Base-by-base conservation (phyloP, 2,888 invertebrate genomes). In the Dioctria linearis region DNA sequence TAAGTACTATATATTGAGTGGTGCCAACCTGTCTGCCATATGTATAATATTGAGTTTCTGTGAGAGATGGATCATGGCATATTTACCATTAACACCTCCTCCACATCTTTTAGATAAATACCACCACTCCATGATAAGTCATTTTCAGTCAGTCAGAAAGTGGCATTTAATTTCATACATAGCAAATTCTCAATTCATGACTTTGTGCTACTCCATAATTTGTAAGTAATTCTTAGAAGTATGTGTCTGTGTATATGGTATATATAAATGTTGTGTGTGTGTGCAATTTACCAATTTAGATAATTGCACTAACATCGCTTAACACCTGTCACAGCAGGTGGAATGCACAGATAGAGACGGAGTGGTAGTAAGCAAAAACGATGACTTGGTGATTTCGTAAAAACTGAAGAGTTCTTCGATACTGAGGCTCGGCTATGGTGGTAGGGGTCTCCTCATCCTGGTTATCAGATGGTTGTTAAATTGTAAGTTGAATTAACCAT, bases 401-500 rank as follows among this genome's bases (percentile, higher is more conserved):
- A 54, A 8, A 4, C 11, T 2, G 54, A 54, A 54, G 54, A 54
- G 54, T 54, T 54, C 11, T 4, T n/a, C 11, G 54, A 11, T 25
- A 1, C 6, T 54, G 6, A 54, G 54, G 54, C 11, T 8, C 11
- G 54, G 54, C 54, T 25, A 25, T 25, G 25, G 25, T 25, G 25
- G 25, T 25, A n/a, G n/a, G 25, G 25, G 25, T 25, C 25, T 25
- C 25, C 25, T n/a, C n/a, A n/a, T 5, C 54, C 54, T 54, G n/a
- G 54, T 54, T 54, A 54, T 54, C 54, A 54, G 54, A 54, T 54
- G 3, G 54, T n/a, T 54, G 54, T 54, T 54, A 11, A 54, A 54
- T 54, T 54, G 54, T 54, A 54, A 8, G 11, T n/a, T n/a, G 2
- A 54, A 54, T 3, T 54, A 54, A 8, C 1, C 2, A 54, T 54